These are phyloP conservation scores for Cyphomyrus plagiostoma DNA, from an alignment of 2,113 vertebrate genomes.

Conservation along the genomic window DNA sequence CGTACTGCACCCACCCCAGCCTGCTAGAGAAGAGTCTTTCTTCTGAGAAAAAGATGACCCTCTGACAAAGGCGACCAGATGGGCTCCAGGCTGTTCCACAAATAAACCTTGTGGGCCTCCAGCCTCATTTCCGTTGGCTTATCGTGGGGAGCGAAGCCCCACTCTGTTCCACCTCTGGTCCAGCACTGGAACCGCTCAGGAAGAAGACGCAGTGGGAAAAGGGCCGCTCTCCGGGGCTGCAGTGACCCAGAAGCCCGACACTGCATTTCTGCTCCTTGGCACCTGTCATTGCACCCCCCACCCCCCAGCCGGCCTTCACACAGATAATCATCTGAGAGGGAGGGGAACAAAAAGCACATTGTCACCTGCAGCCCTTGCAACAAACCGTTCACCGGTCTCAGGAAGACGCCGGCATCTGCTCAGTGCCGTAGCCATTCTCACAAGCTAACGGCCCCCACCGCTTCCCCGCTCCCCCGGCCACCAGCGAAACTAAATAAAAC, in stretches of 20 bases:
- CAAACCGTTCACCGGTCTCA: background rate
- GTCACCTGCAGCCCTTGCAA: background rate
- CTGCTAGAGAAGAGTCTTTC: background rate
- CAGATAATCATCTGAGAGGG: background rate
- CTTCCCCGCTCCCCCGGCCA: background rate
- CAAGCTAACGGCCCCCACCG: background rate
- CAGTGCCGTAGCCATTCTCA: background rate
- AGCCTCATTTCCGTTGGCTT: background rate
- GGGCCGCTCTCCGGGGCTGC: conserved; percentile 32
- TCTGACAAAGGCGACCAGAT: background rate
- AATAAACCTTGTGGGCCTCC: background rate
- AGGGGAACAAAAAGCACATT: background rate
- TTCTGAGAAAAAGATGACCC: conserved; percentile 1
- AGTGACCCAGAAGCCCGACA: background rate
- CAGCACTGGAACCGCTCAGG: conserved; percentile 29
- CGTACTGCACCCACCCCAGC: background rate
- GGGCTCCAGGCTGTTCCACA: background rate
- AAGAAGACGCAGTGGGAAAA: conserved; percentile 52
- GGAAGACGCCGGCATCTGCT: background rate
- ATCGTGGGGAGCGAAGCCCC: background rate
- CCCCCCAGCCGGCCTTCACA: background rate
- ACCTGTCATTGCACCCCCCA: background rate
- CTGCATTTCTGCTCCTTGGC: background rate
- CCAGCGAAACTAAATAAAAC: background rate
- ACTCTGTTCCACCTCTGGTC: conserved; percentile 15